These are phyloP conservation scores for Oryctes rhinoceros DNA, from an alignment of 1,140 invertebrate species.

Conservation along the genomic window DNA sequence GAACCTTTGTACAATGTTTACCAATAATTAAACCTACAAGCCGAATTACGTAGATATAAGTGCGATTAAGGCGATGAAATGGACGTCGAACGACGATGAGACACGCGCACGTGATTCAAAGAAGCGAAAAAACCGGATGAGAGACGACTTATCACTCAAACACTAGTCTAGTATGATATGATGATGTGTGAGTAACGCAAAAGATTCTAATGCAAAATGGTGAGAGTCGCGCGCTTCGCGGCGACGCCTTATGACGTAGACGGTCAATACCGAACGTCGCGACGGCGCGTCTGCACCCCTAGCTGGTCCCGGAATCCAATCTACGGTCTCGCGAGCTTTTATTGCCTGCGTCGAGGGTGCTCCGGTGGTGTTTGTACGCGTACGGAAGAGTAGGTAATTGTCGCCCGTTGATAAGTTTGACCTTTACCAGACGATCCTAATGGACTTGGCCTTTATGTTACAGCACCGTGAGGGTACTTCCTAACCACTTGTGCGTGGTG, in stretches of 20 bases:
- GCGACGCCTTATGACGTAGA: slow-evolving; percentile 41
- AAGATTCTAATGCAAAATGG: slow-evolving; percentile 30
- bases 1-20: neutral
- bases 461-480: neutral
- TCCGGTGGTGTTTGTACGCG: neutral
- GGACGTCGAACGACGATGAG: neutral
- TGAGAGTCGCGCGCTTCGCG: slow-evolving; percentile 21
- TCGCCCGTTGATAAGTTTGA: neutral
- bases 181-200: slow-evolving; percentile 26
- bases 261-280: slow-evolving; percentile 42
- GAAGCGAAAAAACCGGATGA: neutral
- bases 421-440: neutral
- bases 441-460: neutral
- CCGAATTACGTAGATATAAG: neutral
- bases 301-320: neutral
- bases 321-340: neutral
- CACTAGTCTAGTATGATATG: slow-evolving; percentile 19
- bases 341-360: neutral
- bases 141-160: neutral
- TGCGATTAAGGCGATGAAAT: neutral
- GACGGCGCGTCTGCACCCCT: slow-evolving; percentile 40
- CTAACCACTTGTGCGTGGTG: neutral
- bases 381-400: neutral
- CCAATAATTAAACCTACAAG: neutral
- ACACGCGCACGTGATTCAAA: neutral